Conservation (phyloP, 2,797 vertebrate species). For the Catostomus latipinnis region DNA sequence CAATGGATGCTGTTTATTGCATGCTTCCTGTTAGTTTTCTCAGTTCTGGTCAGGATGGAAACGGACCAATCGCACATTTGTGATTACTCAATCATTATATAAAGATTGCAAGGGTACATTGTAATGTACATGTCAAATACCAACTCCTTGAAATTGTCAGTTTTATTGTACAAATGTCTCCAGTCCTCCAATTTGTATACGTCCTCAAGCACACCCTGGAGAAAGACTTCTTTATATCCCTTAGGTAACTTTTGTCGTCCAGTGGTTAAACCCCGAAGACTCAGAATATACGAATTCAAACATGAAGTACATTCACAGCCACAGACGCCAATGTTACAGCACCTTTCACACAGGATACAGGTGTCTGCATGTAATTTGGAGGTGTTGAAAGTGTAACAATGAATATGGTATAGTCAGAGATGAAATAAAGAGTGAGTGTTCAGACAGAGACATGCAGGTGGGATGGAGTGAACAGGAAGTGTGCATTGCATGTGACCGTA, state of each 20-base stretch:
- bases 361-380: conserved; percentile 23
- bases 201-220: background rate
- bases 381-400: conserved; percentile 16
- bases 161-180: background rate
- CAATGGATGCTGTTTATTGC: too few relatives aligned
- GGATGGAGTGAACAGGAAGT: conserved; percentile 36
- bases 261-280: conserved; percentile 22
- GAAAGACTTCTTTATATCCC: background rate
- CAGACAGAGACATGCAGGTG: background rate
- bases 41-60: too few relatives aligned
- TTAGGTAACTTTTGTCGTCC: background rate
- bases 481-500: conserved; percentile 50
- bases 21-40: too few relatives aligned
- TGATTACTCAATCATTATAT: too few relatives aligned
- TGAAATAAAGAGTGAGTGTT: background rate
- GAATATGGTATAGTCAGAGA: background rate
- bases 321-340: background rate
- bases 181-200: background rate
- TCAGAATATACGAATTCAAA: background rate
- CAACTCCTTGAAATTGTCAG: background rate
- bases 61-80: too few relatives aligned
- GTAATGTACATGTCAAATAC: background rate
- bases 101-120: too few relatives aligned
- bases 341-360: conserved; percentile 16
- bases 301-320: background rate